phyloP scores from a whole-genome alignment of 1,140 invertebrate species.

The Drosophila persimilis region DNA sequence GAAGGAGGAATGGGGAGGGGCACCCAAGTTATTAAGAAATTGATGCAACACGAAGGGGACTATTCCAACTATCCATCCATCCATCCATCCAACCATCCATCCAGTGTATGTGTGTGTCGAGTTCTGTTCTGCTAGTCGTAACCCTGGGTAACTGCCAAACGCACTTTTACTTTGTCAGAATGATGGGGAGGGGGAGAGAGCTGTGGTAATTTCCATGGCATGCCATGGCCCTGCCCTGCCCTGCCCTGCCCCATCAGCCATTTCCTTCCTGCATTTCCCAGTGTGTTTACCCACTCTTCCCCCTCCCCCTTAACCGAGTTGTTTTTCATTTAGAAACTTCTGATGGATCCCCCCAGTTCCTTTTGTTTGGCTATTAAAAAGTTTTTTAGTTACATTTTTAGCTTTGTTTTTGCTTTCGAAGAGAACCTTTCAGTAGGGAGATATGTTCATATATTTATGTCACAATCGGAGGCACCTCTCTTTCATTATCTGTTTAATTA shows the following conservation, averaged over 20 bases:
- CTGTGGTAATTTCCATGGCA: conserved; percentile 51
- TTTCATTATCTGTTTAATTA: conserved; percentile 22
- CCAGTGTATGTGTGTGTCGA: conserved; percentile 12
- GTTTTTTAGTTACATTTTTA: conserved; percentile 39
- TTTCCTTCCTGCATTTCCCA: conserved; percentile 71
- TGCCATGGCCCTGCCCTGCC: not conserved
- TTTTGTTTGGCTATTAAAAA: conserved; percentile 63
- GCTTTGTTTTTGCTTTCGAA: not conserved
- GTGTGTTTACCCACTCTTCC: conserved; percentile 17
- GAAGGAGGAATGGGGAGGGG: conserved; percentile 7
- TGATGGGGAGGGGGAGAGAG: not conserved
- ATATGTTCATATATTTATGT: not conserved
- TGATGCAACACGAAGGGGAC: conserved; percentile 57
- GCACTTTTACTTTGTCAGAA: conserved; percentile 52
- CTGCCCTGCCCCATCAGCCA: conserved; percentile 47
- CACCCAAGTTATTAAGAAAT: conserved; percentile 75
- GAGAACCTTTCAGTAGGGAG: not conserved
- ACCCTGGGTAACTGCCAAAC: conserved; percentile 67
- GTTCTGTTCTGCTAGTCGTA: not conserved
- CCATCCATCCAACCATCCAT: conserved; percentile 1
- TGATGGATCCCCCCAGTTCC: conserved; percentile 3
- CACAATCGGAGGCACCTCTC: conserved; percentile 10
- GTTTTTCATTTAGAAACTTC: conserved; percentile 63
- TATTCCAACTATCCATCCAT: conserved; percentile 6
- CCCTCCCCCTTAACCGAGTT: conserved; percentile 5